Conservation (phyloP, 2,797 vertebrate species). For the Microctenopoma lineatum region DNA sequence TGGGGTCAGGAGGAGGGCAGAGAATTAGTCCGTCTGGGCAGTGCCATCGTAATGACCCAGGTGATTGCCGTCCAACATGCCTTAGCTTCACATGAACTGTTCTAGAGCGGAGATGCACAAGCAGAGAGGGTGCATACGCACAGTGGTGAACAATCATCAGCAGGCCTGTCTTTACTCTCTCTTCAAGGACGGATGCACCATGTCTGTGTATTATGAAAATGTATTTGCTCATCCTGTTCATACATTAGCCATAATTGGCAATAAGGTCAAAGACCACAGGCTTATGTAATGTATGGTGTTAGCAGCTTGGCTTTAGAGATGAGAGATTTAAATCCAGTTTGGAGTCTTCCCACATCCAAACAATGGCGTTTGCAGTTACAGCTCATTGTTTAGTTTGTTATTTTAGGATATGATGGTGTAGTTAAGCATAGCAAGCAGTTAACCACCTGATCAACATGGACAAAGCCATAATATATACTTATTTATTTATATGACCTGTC, state of each 20-base stretch:
- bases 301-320: too few species aligned
- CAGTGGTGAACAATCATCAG: conserved; percentile 39
- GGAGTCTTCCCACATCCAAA: too few species aligned
- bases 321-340: too few species aligned
- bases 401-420: too few species aligned
- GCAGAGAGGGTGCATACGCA: conserved; percentile 8
- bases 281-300: neutral
- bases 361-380: too few species aligned
- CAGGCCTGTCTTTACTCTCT: conserved; percentile 42
- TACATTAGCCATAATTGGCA: conserved; percentile 42
- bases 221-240: conserved; percentile 35
- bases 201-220: conserved; percentile 41
- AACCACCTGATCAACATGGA: too few species aligned
- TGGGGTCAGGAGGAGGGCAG: conserved; percentile 60
- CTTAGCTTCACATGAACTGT: conserved; percentile 20
- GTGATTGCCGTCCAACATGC: conserved; percentile 2
- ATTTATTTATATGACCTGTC: conserved; percentile 42
- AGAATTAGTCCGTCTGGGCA: conserved; percentile 57
- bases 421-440: too few species aligned
- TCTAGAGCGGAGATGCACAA: conserved; percentile 3
- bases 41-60: conserved; percentile 31
- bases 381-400: too few species aligned
- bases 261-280: conserved; percentile 19
- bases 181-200: conserved; percentile 40
- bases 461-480: too few species aligned